Base-by-base conservation (phyloP, 2,113 vertebrate species). In the Phyllostomus discolor region DNA sequence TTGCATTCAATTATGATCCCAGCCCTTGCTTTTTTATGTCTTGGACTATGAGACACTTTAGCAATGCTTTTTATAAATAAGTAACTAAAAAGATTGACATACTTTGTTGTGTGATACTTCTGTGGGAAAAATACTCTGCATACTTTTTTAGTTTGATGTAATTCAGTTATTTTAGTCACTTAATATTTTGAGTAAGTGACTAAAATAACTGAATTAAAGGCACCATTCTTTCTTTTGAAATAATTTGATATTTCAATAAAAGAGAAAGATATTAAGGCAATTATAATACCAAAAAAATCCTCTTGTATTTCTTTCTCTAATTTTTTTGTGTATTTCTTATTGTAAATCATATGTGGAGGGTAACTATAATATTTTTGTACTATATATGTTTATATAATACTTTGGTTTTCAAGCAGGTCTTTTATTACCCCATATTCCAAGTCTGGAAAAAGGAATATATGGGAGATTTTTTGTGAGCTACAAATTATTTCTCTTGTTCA, bases 161-260 rank as follows among this genome's bases (percentile, higher is more conserved):
- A 92, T 26, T 80, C 73, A 72, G 15, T 90, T 94, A 62, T 70
- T 79, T 81, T 31, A 62, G 9, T 93, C 50, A 69, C 19, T 67
- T 75, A 88, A 16, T 83, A 10, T 72, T 52, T 93, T 83, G 12
- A 82, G 38, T 43, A 43, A 43, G 43, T 43, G 43, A 43, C 43
- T 43, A 43, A 43, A 43, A 43, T 7, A 43, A 43, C 43, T 43
- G 43, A 43, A 43, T 43, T 43, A 72, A 79, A 62, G 17, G 12
- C 22, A 90, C 10, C 48, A 33, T 59, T 95, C 72, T 85, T 59
- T 24, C 14, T 78, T 93, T 85, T 41, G 69, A 76, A 85, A 70
- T 93, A 93, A 85, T 16, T 88, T 52, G 11, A 7, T 88, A 70
- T 82, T 96, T 97, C 43, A 66, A 41, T 41, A 80, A 57, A 80